Base-by-base conservation (phyloP, 1,140 invertebrate species). In the Lordiphosa stackelbergi region DNA sequence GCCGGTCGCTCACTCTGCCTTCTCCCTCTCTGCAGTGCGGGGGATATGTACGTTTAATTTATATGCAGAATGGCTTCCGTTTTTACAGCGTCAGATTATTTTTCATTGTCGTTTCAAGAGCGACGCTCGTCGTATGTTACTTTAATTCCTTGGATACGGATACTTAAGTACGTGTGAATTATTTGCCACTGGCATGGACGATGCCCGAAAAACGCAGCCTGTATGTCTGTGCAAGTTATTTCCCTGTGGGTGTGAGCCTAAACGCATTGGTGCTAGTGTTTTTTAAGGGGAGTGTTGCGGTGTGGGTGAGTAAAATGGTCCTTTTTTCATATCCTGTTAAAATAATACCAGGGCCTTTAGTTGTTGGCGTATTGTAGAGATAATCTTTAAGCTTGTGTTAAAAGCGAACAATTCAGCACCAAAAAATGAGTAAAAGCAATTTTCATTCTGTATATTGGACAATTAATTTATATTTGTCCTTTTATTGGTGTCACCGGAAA, bases 41-140 rank as follows among this genome's bases (percentile, higher is more conserved):
- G 38, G 38, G 38, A 42, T 41, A 24, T 53, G 24, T 53, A 43
- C 35, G 16, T 45, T 42, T 55, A 55, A 55, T 55, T 55, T 55
- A 55, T 55, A 55, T 55, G 53, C 53, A 55, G 53, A 12, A 55
- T 46, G 42, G 53, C 53, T 55, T 55, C 53, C 53, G 53, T 55
- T 55, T 55, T 47, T 55, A 55, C 53, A 45, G 42, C 53, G 34
- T 47, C 42, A 55, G 53, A 55, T 55, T 55, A 46, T 45, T 46
- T 55, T 55, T 55, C 53, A 55, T 55, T 19, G 42, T 46, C 53
- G 40, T 36, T 45, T 55, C 53, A 46, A 46, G 42, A 46, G 12
- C 43, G 34, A 12, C n/a, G 37, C n/a, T 41, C 24, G 40, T 53
- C 51, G 51, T 53, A 43, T 53, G 40, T 53, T 53, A 53, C 51